Evolutionary conservation across 2,888 invertebrate species (phyloP).

Genomic region (Baccha elongata): DNA sequence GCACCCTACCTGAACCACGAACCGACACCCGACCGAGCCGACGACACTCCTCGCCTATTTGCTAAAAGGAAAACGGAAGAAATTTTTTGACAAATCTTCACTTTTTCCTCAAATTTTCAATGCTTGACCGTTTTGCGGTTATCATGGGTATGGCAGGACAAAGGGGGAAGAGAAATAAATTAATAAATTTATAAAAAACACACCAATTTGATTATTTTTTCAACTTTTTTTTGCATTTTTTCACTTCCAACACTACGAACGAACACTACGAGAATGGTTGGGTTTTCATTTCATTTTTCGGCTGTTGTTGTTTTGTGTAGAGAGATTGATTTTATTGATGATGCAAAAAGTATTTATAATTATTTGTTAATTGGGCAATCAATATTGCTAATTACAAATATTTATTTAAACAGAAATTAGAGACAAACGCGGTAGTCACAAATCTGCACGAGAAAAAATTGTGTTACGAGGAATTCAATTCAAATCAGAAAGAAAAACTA

Average conservation of each 20-base stretch:
- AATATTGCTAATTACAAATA: constrained; percentile 26
- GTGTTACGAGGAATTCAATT: constrained; percentile 61
- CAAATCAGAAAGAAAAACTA: constrained; percentile 65
- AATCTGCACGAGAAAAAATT: constrained; percentile 65
- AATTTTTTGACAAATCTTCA: constrained; percentile 30
- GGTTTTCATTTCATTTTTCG: constrained; percentile 23
- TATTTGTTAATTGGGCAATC: constrained; percentile 27
- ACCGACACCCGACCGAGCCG: constrained; percentile 15
- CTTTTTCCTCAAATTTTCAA: constrained; percentile 23
- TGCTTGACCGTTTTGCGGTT: constrained; percentile 51
- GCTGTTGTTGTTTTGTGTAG: constrained; percentile 42
- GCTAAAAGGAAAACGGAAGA: constrained; percentile 47
- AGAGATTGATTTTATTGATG: constrained; percentile 31
- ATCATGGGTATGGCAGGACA: background rate
- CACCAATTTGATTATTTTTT: constrained; percentile 20
- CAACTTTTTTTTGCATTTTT: constrained; percentile 25
- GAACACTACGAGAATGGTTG: constrained; percentile 36
- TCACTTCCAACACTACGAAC: constrained; percentile 23
- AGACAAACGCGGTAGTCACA: constrained; percentile 57
- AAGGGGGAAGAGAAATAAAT: background rate
- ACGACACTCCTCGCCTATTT: constrained; percentile 11
- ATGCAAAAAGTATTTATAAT: constrained; percentile 25
- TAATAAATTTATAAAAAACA: constrained; percentile 14
- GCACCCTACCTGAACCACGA: constrained; percentile 30
- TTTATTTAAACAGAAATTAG: constrained; percentile 38